A percentile compares a stretch with the other conserved stretches of the same genome.
phyloP scores from a whole-genome alignment of 2,113 vertebrate genomes.

The Pogonocichla stellata region DNA sequence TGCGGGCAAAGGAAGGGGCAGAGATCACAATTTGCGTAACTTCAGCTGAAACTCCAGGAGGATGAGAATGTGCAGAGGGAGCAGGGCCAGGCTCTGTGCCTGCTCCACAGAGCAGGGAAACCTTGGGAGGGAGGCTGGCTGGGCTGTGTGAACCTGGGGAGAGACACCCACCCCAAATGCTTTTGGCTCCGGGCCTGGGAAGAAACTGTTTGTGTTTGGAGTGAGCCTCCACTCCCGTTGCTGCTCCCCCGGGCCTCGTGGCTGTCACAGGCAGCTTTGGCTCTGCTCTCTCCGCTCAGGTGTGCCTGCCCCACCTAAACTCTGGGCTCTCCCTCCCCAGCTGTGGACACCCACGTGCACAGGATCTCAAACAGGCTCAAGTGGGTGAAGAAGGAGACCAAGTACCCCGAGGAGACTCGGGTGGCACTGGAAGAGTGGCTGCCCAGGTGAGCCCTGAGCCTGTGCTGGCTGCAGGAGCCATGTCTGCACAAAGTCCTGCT shows the following conservation, averaged over 20 bases:
- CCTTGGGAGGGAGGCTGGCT: not conserved
- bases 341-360: conserved; percentile 96
- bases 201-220: not conserved
- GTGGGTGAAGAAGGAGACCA: conserved; percentile 84
- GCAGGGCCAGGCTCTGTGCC: not conserved
- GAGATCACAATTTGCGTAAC: conserved; percentile 33
- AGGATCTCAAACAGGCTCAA: conserved; percentile 89
- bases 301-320: not conserved
- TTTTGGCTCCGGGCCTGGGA: not conserved
- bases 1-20: conserved; percentile 34
- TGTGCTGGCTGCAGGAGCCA: not conserved
- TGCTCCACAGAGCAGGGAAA: not conserved
- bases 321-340: conserved; percentile 68
- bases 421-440: conserved; percentile 89
- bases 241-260: not conserved
- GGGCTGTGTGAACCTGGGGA: not conserved
- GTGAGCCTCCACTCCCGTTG: not conserved
- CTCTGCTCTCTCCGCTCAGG: not conserved
- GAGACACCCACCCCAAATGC: not conserved
- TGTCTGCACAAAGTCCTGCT: not conserved
- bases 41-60: not conserved
- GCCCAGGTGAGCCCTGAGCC: conserved; percentile 79
- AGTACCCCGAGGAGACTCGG: conserved; percentile 85
- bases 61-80: not conserved
- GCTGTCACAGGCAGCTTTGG: not conserved